Conservation (phyloP, 2,888 invertebrate species). For the Pristionchus exspectatus region DNA sequence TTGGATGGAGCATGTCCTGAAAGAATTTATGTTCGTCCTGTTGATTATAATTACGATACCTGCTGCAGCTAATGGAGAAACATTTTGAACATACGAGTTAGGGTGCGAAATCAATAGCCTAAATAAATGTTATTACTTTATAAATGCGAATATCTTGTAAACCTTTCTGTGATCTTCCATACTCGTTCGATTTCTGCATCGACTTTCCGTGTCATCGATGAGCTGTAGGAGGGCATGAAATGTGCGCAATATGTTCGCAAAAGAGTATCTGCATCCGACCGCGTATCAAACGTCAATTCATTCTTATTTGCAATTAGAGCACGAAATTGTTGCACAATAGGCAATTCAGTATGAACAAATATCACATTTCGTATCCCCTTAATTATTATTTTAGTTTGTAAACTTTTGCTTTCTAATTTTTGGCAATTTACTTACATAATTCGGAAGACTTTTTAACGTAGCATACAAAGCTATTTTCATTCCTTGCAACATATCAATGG, state of each 20-base stretch:
- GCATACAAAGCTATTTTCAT: too few species aligned
- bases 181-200: neutral
- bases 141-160: neutral
- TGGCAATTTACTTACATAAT: too few species aligned
- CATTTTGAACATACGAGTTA: neutral
- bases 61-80: neutral
- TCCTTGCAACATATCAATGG: too few species aligned
- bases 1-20: neutral
- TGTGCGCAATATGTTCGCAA: neutral
- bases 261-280: neutral
- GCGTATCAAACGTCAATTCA: neutral
- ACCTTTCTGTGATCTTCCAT: neutral
- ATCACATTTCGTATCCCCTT: too few species aligned
- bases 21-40: neutral
- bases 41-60: too few species aligned
- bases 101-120: neutral
- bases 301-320: too few species aligned
- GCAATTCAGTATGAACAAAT: too few species aligned
- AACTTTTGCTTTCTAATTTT: too few species aligned
- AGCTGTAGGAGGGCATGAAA: neutral
- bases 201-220: neutral
- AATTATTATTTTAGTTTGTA: too few species aligned
- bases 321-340: too few species aligned
- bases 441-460: too few species aligned
- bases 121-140: neutral